Percentiles rank a stretch among this genome's conserved stretches.
phyloP scores from a whole-genome alignment of 2,888 invertebrate genomes.

The Beris morrisii region DNA sequence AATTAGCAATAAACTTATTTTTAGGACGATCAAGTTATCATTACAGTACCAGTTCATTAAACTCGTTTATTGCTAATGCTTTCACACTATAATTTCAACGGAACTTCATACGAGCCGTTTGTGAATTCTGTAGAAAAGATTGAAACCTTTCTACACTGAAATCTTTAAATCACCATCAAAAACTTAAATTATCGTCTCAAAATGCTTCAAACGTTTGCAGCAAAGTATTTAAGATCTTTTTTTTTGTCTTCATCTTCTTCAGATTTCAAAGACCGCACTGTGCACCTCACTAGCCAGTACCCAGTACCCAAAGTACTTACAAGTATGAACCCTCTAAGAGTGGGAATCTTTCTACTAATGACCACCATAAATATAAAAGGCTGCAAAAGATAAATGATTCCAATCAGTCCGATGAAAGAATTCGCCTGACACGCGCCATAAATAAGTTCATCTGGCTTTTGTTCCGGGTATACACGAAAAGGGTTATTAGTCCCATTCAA shows the following conservation, averaged over 20 bases:
- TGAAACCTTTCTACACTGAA: neutral
- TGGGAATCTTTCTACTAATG: conserved; percentile 35
- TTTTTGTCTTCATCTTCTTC: conserved; percentile 4
- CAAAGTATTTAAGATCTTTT: conserved; percentile 14
- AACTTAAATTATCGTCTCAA: conserved; percentile 12
- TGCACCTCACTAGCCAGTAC: neutral
- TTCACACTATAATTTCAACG: conserved; percentile 14
- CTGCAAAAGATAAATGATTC: conserved; percentile 39
- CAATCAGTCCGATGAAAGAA: conserved; percentile 40
- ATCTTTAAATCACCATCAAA: conserved; percentile 19
- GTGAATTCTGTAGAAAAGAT: conserved; percentile 4
- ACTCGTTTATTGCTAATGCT: neutral
- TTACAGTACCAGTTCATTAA: no score
- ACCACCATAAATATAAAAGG: conserved; percentile 31
- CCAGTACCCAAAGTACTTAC: neutral
- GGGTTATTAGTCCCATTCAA: conserved; percentile 37
- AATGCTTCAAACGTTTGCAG: neutral
- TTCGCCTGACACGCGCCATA: conserved; percentile 49
- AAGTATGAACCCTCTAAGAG: neutral
- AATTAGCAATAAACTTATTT: no score
- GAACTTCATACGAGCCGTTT: conserved; percentile 11
- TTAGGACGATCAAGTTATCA: no score
- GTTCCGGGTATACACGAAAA: conserved; percentile 33
- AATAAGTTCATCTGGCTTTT: conserved; percentile 43
- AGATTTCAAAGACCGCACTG: neutral